Conservation (phyloP, 1,140 invertebrate species). For the Magallana ariakensis region DNA sequence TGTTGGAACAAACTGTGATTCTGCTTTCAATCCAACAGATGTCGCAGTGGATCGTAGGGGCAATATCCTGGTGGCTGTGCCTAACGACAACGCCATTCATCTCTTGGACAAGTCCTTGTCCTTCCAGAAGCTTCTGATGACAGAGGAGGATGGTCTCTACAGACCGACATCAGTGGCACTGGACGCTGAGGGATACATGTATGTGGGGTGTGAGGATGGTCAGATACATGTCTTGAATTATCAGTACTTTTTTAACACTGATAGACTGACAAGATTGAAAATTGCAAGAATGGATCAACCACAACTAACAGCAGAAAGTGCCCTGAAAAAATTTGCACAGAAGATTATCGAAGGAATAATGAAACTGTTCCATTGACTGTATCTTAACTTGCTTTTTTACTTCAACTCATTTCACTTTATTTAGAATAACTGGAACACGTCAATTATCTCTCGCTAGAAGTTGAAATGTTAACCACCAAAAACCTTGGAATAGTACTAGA, state of each 20-base stretch:
- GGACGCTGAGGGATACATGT: neutral
- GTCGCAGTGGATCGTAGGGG: neutral
- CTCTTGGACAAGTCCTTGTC: neutral
- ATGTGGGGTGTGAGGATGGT: neutral
- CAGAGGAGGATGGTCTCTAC: neutral
- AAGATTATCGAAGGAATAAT: too few relatives aligned
- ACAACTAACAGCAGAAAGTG: too few relatives aligned
- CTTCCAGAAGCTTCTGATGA: neutral
- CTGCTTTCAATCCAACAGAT: neutral
- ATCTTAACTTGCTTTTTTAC: too few relatives aligned
- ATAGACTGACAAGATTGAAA: neutral
- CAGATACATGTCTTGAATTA: neutral
- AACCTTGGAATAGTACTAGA: too few relatives aligned
- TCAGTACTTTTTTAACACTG: neutral
- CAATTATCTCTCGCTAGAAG: too few relatives aligned
- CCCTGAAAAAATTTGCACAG: too few relatives aligned
- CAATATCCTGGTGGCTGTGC: neutral
- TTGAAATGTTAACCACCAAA: too few relatives aligned
- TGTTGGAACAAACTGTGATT: neutral
- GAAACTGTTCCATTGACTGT: too few relatives aligned
- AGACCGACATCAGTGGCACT: neutral
- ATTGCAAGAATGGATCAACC: too few relatives aligned
- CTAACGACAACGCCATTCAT: conserved; percentile 26
- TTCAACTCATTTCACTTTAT: too few relatives aligned
- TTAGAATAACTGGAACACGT: too few relatives aligned